A percentile compares a stretch with the other conserved stretches of the same genome.
Conservation (phyloP, 2,888 invertebrate species). For the Macaria notata region DNA sequence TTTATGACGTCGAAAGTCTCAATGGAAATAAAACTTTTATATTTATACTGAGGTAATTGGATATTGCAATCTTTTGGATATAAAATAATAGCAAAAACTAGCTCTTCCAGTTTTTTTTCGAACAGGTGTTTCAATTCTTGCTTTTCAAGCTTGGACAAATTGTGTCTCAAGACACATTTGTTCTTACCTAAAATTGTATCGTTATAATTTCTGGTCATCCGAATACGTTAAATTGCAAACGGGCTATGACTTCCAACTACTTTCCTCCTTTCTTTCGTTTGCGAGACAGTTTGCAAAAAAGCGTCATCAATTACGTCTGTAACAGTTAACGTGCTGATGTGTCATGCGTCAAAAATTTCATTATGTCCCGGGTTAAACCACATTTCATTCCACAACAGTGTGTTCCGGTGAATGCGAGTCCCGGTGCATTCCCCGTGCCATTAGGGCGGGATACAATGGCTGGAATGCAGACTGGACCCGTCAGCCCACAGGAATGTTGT, state of each 20-base stretch:
- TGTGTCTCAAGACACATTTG: too few species aligned
- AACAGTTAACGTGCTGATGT: slow-evolving; percentile 30
- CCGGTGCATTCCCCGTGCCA: slow-evolving; percentile 58
- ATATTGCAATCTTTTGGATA: slow-evolving; percentile 15
- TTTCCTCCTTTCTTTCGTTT: too few species aligned
- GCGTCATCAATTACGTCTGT: neutral
- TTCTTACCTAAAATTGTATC: too few species aligned
- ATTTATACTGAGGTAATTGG: slow-evolving; percentile 14
- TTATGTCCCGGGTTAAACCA: slow-evolving; percentile 32
- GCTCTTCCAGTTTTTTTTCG: slow-evolving; percentile 17
- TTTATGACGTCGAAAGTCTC: slow-evolving; percentile 19
- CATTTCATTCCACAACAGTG: slow-evolving; percentile 43
- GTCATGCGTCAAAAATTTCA: slow-evolving; percentile 40
- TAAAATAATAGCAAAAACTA: slow-evolving; percentile 6
- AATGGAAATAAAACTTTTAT: slow-evolving; percentile 12
- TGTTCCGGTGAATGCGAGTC: slow-evolving; percentile 53
- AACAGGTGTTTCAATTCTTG: slow-evolving; percentile 17
- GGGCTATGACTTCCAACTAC: too few species aligned
- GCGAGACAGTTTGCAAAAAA: too few species aligned
- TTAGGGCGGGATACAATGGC: slow-evolving; percentile 56
- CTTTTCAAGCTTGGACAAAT: neutral
- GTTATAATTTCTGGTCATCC: too few species aligned
- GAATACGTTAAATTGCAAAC: too few species aligned
- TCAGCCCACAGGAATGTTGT: slow-evolving; percentile 61
- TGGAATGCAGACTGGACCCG: slow-evolving; percentile 52